Percentiles rank a stretch among this genome's conserved stretches.
Conservation (phyloP, 2,888 invertebrate species). For the Ennomos fuscantarius region DNA sequence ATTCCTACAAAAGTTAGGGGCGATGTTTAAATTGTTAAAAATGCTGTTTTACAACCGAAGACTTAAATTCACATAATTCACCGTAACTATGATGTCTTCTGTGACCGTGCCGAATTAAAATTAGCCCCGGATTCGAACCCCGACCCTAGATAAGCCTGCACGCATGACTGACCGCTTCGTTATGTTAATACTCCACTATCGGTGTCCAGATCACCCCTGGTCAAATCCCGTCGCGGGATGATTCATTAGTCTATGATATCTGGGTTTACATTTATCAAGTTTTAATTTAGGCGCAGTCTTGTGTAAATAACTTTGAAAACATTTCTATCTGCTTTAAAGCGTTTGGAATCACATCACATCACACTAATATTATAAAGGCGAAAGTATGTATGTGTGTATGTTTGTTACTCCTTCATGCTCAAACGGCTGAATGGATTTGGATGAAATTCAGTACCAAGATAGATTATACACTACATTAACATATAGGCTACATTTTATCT, state of each 20-base stretch:
- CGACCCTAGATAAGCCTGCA: conserved; percentile 51
- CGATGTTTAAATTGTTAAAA: background rate
- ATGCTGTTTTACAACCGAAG: background rate
- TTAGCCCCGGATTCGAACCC: conserved; percentile 39
- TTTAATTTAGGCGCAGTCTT: conserved; percentile 17
- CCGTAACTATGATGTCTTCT: too few species aligned
- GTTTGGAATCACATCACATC: too few species aligned
- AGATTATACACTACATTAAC: too few species aligned
- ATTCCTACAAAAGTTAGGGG: too few species aligned
- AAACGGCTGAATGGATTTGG: too few species aligned
- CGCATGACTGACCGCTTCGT: conserved; percentile 64
- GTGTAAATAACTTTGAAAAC: conserved; percentile 20
- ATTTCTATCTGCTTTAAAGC: too few species aligned
- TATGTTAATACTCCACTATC: conserved; percentile 62
- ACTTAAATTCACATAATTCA: conserved; percentile 9
- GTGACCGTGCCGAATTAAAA: conserved; percentile 17
- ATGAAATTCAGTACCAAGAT: too few species aligned
- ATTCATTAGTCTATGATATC: conserved; percentile 47
- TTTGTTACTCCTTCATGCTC: too few species aligned
- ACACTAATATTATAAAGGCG: too few species aligned
- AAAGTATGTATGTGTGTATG: too few species aligned
- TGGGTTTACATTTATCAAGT: conserved; percentile 25
- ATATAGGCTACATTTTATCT: too few species aligned
- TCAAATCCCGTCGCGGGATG: conserved; percentile 48
- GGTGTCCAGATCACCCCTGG: conserved; percentile 54